A percentile compares a stretch with the other conserved stretches of the same genome.
phyloP scores from a whole-genome alignment of 2,113 vertebrate genomes.

The Poeciliopsis retropinna region DNA sequence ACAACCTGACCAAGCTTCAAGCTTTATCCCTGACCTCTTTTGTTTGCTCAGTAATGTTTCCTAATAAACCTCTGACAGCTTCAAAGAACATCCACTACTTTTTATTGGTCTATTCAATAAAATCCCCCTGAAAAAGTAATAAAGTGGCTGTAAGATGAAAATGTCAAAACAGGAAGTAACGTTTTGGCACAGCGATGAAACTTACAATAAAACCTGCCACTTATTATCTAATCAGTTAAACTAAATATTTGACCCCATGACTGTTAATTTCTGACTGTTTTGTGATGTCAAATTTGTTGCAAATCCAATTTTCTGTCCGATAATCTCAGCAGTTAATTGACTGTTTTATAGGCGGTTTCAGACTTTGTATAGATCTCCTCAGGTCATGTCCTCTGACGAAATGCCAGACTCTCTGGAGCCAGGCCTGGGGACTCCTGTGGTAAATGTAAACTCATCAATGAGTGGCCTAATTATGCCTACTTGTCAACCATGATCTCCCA shows the following conservation, averaged over 20 bases:
- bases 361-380: slow-evolving; percentile 38
- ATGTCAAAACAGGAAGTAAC: no score
- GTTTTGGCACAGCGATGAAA: background rate
- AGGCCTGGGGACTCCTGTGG: slow-evolving; percentile 57
- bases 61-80: no score
- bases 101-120: no score
- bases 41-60: no score
- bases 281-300: background rate
- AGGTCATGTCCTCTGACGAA: slow-evolving; percentile 48
- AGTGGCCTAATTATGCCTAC: slow-evolving; percentile 80
- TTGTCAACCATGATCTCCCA: slow-evolving; percentile 84
- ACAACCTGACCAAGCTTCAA: no score
- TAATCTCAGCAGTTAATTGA: slow-evolving; percentile 40
- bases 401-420: slow-evolving; percentile 88
- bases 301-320: slow-evolving; percentile 26
- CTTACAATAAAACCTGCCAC: background rate
- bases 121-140: no score
- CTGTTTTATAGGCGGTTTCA: slow-evolving; percentile 15
- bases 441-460: slow-evolving; percentile 82
- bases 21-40: no score
- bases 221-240: background rate
- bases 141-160: no score
- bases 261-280: background rate
- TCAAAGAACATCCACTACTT: no score
- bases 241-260: background rate